Percentiles rank a stretch among this genome's conserved stretches.
Evolutionary conservation across 2,797 vertebrate species (phyloP).

Genomic region (Esox lucius): DNA sequence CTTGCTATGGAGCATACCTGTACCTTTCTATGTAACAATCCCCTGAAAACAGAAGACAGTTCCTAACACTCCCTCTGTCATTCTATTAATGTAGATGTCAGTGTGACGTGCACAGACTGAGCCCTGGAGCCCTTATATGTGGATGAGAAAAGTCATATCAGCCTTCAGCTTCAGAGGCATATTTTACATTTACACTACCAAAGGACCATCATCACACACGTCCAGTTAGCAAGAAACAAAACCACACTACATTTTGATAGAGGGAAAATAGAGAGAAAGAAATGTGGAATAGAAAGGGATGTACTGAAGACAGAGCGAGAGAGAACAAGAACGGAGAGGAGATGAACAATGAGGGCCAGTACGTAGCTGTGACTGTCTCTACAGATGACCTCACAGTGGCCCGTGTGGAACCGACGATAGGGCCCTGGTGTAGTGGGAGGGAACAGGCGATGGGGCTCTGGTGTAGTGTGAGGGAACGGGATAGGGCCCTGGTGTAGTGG

Average conservation of each 20-base stretch:
- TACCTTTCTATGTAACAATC: background rate
- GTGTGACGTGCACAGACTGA: background rate
- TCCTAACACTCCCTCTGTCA: constrained; percentile 1
- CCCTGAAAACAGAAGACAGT: constrained; percentile 1
- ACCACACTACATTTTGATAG: background rate
- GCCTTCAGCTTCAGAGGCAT: background rate
- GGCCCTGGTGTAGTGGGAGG: background rate
- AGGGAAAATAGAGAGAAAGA: background rate
- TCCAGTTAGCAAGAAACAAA: no score
- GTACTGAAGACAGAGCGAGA: background rate
- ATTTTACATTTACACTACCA: background rate
- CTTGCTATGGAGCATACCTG: background rate
- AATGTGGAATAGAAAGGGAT: background rate
- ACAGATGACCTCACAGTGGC: constrained; percentile 54
- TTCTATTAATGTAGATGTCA: background rate
- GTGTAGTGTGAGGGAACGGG: no score
- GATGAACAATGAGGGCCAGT: constrained; percentile 46
- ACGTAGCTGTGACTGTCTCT: constrained; percentile 51
- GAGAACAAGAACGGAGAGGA: constrained; percentile 12
- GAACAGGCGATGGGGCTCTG: no score
- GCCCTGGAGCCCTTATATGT: no score
- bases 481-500: no score
- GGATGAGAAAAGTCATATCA: background rate
- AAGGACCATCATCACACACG: background rate
- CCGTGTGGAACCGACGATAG: constrained; percentile 22